phyloP scores from a whole-genome alignment of 2,888 invertebrate species.

The Metopia argyrocephala region DNA sequence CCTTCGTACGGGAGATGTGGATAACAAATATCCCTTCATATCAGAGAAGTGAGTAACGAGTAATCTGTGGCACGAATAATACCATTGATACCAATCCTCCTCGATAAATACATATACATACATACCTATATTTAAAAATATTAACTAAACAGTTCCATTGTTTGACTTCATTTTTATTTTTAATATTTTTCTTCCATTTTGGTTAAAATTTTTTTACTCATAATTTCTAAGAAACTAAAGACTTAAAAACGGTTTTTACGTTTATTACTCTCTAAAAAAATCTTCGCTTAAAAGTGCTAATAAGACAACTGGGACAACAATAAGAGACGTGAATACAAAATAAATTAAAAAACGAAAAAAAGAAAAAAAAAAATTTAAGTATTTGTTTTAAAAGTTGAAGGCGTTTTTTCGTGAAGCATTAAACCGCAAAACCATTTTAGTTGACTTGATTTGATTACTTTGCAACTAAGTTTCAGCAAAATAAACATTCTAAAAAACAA shows the following conservation, averaged over 20 bases:
- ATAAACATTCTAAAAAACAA: not conserved
- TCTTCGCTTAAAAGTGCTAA: not conserved
- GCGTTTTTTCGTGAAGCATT: not conserved
- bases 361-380: not conserved
- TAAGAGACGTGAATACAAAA: not conserved
- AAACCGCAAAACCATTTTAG: conserved; percentile 9
- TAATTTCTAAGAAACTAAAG: not conserved
- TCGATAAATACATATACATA: no score
- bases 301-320: not conserved
- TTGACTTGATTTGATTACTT: not conserved
- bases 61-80: no score
- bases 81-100: no score
- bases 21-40: no score
- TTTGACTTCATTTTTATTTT: no score
- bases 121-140: no score
- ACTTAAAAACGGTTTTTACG: not conserved
- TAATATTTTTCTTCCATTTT: not conserved
- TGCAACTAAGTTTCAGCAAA: not conserved
- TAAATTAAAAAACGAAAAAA: not conserved
- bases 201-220: not conserved
- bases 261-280: not conserved
- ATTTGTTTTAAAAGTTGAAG: conserved; percentile 8
- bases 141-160: no score
- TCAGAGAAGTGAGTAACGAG: no score
- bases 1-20: no score